Percentiles rank a stretch among this genome's conserved stretches.
Conservation (phyloP, 2,888 invertebrate genomes). For the Pardosa pseudoannulata region DNA sequence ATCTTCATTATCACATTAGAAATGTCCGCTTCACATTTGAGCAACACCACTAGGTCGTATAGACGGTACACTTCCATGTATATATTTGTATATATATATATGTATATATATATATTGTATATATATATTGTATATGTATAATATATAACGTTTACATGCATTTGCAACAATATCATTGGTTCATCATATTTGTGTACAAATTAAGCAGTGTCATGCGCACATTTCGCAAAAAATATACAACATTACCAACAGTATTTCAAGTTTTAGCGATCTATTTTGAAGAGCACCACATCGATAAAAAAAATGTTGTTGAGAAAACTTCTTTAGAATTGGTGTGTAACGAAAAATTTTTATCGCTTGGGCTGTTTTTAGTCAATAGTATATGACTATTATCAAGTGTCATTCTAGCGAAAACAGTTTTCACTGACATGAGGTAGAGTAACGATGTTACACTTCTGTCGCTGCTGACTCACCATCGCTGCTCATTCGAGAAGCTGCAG, state of each 20-base stretch:
- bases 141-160: slow-evolving; percentile 69
- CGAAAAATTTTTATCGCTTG: slow-evolving; percentile 10
- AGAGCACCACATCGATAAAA: slow-evolving; percentile 63
- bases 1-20: slow-evolving; percentile 69
- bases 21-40: slow-evolving; percentile 70
- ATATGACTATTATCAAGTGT: neutral
- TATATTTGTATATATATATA: slow-evolving; percentile 48
- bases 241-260: slow-evolving; percentile 44
- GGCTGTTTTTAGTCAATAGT: slow-evolving; percentile 23
- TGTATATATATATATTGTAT: slow-evolving; percentile 60
- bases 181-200: slow-evolving; percentile 63
- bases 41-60: slow-evolving; percentile 71
- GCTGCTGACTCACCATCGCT: slow-evolving; percentile 65
- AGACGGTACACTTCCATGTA: slow-evolving; percentile 70
- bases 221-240: slow-evolving; percentile 59
- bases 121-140: slow-evolving; percentile 46
- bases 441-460: slow-evolving; percentile 65
- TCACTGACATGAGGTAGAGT: slow-evolving; percentile 56
- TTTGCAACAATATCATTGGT: slow-evolving; percentile 57
- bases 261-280: slow-evolving; percentile 36
- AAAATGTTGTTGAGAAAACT: slow-evolving; percentile 38
- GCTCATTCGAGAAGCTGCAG: slow-evolving; percentile 59
- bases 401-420: slow-evolving; percentile 1
- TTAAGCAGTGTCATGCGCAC: slow-evolving; percentile 35
- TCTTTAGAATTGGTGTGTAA: neutral